Base-by-base conservation (phyloP, 2,888 invertebrate genomes). In the Cephus runcator region DNA sequence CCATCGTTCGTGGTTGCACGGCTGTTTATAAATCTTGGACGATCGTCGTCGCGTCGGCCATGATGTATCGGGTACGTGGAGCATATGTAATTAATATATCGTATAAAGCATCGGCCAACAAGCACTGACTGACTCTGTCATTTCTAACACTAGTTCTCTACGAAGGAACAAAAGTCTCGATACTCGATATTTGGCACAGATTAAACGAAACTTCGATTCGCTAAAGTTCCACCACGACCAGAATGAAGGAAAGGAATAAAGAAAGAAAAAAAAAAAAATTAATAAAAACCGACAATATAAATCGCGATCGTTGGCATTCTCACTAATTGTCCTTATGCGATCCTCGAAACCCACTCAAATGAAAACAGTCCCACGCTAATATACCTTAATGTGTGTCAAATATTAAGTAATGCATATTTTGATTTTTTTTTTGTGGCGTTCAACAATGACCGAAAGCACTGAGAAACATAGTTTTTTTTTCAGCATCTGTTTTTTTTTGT, bases 151-250 rank as follows among this genome's bases (percentile, higher is more conserved):
- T 84, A 88, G 82, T 83, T 56, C 56, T 83, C 86, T 88, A 87
- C 81, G 84, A 89, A 90, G 89, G 89, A 90, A 91, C 90, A 90
- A 90, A 87, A 89, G 85, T 89, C 85, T 88, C 87, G 86, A 85
- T 88, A 89, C 87, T 89, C 88, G 85, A 88, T 89, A 91, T 91
- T 91, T 91, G 91, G 91, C 91, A 91, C 91, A 91, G 89, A 90
- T 90, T 89, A 87, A 90, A 88, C 86, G 86, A 87, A 87, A 86
- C 56, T 56, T 56, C 56, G 56, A 56, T 56, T 23, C 56, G 23
- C 56, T 34, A 76, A 83, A 73, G 36, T 34, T 75, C n/a, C 77
- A 77, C 69, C 30, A 36, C 68, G 69, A 76, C 77, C 75, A 73
- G 75, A 78, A 76, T 77, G 74, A 77, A 82, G 80, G 78, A 77